Conservation (phyloP, 2,888 invertebrate genomes). For the Synanthedon myopaeformis region DNA sequence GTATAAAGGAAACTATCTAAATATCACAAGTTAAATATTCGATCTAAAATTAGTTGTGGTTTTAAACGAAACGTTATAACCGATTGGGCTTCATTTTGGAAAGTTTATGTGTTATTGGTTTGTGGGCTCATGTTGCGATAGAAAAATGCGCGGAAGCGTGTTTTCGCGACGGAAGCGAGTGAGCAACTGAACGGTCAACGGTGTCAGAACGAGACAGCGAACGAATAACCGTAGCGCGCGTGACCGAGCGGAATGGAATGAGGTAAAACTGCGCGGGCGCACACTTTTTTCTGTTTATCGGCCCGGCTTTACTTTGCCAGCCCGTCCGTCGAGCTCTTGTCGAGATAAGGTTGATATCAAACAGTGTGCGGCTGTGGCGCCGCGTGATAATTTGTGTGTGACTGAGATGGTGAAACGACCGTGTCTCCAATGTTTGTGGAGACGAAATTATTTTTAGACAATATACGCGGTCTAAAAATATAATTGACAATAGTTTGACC, state of each 20-base stretch:
- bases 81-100: constrained; percentile 68
- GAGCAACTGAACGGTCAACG: constrained; percentile 63
- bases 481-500: constrained; percentile 44
- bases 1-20: constrained; percentile 55
- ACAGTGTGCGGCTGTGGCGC: constrained; percentile 13
- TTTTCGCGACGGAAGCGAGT: constrained; percentile 51
- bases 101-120: constrained; percentile 67
- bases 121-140: constrained; percentile 60
- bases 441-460: constrained; percentile 56
- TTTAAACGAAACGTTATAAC: constrained; percentile 64
- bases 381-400: constrained; percentile 22
- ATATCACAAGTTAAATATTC: constrained; percentile 69
- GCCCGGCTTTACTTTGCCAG: constrained; percentile 22
- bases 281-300: constrained; percentile 62
- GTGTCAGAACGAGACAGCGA: constrained; percentile 24
- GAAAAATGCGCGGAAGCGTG: constrained; percentile 44
- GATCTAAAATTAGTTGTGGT: constrained; percentile 58
- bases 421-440: constrained; percentile 38
- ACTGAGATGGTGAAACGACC: constrained; percentile 17
- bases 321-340: constrained; percentile 33
- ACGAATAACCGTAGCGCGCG: constrained; percentile 44
- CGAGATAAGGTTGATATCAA: constrained; percentile 56
- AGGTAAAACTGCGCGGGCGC: constrained; percentile 63
- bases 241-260: constrained; percentile 50
- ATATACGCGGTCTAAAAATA: constrained; percentile 40